phyloP scores from a whole-genome alignment of 1,140 invertebrate species.

The Nymphalis io region DNA sequence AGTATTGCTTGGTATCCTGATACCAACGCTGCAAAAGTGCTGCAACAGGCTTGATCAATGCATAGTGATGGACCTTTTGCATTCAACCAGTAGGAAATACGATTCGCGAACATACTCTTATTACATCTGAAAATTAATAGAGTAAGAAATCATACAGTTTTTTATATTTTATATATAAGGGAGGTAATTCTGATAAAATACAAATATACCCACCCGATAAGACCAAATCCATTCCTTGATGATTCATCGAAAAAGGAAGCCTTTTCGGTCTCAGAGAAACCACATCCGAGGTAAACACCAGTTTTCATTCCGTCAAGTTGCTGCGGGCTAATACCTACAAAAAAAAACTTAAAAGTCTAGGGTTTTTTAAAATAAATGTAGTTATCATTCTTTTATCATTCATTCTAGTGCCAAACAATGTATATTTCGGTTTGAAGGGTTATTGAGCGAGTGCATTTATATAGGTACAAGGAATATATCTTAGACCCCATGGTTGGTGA shows the following conservation, averaged over 20 bases:
- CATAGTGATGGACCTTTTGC: conserved; percentile 89
- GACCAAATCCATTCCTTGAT: not conserved
- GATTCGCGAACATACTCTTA: conserved; percentile 93
- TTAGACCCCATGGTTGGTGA: too few species aligned
- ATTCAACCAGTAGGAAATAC: conserved; percentile 89
- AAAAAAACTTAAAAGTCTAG: not conserved
- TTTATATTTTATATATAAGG: too few species aligned
- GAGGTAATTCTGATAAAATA: not conserved
- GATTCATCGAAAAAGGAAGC: not conserved
- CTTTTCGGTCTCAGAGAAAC: conserved; percentile 10
- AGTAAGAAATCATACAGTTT: not conserved
- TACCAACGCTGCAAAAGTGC: conserved; percentile 91
- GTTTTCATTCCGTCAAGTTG: not conserved
- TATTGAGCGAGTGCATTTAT: too few species aligned
- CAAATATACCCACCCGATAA: not conserved
- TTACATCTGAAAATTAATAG: conserved; percentile 82
- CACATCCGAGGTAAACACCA: not conserved
- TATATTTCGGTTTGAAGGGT: too few species aligned
- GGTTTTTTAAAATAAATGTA: too few species aligned
- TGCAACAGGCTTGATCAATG: conserved; percentile 95
- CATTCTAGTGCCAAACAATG: too few species aligned
- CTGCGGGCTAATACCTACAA: not conserved
- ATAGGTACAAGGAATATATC: too few species aligned
- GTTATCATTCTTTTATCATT: too few species aligned
- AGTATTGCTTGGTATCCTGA: conserved; percentile 89